Evolutionary conservation across 2,888 invertebrate genomes (phyloP), one percentile per base, ranked within the genome.

Genomic region (Xestia c-nigrum): DNA sequence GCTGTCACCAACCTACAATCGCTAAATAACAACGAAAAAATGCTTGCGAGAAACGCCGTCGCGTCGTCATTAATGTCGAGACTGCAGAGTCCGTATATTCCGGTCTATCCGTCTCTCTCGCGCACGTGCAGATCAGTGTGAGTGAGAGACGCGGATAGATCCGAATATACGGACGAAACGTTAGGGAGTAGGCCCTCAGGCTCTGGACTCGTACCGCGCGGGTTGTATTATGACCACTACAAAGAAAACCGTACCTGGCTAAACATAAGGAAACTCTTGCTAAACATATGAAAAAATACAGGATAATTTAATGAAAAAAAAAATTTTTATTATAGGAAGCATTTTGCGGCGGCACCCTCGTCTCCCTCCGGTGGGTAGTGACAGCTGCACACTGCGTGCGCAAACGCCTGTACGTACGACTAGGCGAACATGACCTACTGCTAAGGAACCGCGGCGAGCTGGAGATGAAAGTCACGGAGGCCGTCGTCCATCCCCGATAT

Each of bases 381-480:
- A 99, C 99, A 0, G 99, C 99, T 0, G 98, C 98, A 2, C 99
- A 99, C 91, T 99, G 99, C 92, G 98, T 99, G 47, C 97, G 98
- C 83, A 97, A 98, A 84, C 97, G 98, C 61, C 97, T 99, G 24
- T 98, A 97, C 88, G 98, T 99, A 38, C 97, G 98, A 14, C 96
- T 99, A 55, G 99, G 99, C 0, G 99, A 99, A 89, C 98, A 99
- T 92, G 98, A 99, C 95, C 96, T 99, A 67, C 97, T 97, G 82
- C 95, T 97, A 69, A 97, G 97, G 78, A 98, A 98, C 91, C 98
- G 97, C 16, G 97, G 98, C 0, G 99, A 99, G 93, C 92, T 98
- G 81, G 98, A 98, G 93, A 97, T 98, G 94, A 97, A 97, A 89
- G 98, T 98, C 80, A 97, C 97, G 16, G 97, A 98, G 86, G 98